Evolutionary conservation across 2,888 invertebrate genomes (phyloP).

Genomic region (Temnothorax unifasciatus): DNA sequence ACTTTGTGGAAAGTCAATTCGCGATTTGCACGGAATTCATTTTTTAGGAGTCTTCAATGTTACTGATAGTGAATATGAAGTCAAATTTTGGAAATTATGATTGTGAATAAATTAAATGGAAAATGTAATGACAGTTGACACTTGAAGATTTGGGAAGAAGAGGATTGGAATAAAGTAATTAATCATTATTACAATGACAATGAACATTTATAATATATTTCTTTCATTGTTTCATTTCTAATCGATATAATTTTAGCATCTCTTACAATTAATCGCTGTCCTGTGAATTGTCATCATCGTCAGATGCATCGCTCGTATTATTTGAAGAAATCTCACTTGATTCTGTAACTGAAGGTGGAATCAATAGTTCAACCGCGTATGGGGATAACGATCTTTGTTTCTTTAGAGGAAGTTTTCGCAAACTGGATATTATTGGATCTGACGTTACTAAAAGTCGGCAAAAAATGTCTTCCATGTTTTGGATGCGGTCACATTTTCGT

Average conservation of each 20-base stretch:
- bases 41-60: too few species aligned
- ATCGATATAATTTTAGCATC: constrained; percentile 2
- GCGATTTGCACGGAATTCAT: too few species aligned
- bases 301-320: neutral
- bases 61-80: neutral
- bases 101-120: constrained; percentile 3
- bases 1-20: too few species aligned
- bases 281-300: constrained; percentile 1
- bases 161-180: constrained; percentile 3
- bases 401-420: constrained; percentile 39
- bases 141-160: neutral
- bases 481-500: constrained; percentile 24
- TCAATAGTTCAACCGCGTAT: constrained; percentile 5
- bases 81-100: constrained; percentile 6
- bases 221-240: constrained; percentile 1
- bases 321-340: constrained; percentile 2
- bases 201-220: neutral
- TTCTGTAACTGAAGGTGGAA: constrained; percentile 5
- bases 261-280: neutral
- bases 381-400: constrained; percentile 32
- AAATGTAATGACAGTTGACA: constrained; percentile 5
- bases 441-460: constrained; percentile 41
- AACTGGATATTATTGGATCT: constrained; percentile 41
- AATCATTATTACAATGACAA: constrained; percentile 3
- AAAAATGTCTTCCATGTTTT: constrained; percentile 55